Base-by-base conservation (phyloP, 2,888 invertebrate genomes). In the Hemicrepidius hirtus region DNA sequence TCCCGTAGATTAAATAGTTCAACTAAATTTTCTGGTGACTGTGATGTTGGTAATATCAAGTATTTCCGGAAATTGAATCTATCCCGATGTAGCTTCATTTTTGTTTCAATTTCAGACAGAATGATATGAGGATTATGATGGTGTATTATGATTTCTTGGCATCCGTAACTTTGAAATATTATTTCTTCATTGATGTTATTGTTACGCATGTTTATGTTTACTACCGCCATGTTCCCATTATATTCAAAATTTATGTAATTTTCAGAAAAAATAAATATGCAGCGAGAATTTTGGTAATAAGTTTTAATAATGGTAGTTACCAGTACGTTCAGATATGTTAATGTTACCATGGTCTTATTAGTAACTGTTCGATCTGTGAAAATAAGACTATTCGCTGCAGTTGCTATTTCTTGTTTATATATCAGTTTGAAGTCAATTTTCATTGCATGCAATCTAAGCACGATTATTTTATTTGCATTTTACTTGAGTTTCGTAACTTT, bases 31-130 rank as follows among this genome's bases (percentile, higher is more conserved):
- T 87, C 35, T n/a, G 71, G 40, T 53, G 80, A 44, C 4, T 82
- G 75, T 18, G 75, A 66, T 20, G 76, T 68, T 0, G 88, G 87
- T 40, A 89, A 44, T 69, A 89, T 83, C 75, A 89, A 80, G 24
- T 89, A 80, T 78, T 86, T 88, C 78, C 87, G 85, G 62, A 87
- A 84, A 78, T 88, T 88, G 77, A 87, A 86, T 77, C 89, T 85
- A 20, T 85, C 81, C 64, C 82, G 84, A 41, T 87, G 87, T 13
- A 80, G 68, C 74, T 85, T 87, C 44, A 84, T 84, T 12, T 85
- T 84, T 75, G 81, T 81, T 73, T 89, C 88, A 64, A 88, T 85
- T 0, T 85, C 83, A 3, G 67, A 65, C 80, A 90, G 85, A 73
- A 89, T 88, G 7, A 74, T 72, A 55, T 79, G 59, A 0, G 89